These are phyloP conservation scores for Eupithecia tripunctaria DNA, from an alignment of 2,888 invertebrate genomes.

Conservation along the genomic window DNA sequence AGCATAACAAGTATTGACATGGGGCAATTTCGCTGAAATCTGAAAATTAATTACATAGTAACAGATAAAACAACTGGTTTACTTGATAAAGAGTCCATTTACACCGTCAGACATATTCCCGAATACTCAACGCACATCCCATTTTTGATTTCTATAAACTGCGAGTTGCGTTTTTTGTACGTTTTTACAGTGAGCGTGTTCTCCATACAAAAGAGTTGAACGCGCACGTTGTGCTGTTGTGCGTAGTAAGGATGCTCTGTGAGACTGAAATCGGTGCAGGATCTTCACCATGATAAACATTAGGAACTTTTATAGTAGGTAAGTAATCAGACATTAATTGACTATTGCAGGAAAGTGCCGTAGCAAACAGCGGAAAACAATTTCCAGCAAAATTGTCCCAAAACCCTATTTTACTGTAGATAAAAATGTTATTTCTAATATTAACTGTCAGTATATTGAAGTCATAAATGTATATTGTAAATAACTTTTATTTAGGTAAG, in stretches of 20 bases:
- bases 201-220: slow-evolving; percentile 26
- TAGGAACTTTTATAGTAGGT: slow-evolving; percentile 35
- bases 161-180: not conserved
- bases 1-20: slow-evolving; percentile 74
- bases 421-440: slow-evolving; percentile 77
- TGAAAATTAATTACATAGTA: slow-evolving; percentile 4
- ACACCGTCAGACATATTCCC: not conserved
- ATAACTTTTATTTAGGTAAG: slow-evolving; percentile 80
- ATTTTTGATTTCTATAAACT: not conserved
- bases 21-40: slow-evolving; percentile 60
- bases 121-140: not conserved
- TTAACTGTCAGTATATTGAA: slow-evolving; percentile 78
- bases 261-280: not conserved
- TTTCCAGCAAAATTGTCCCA: slow-evolving; percentile 61
- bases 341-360: slow-evolving; percentile 21
- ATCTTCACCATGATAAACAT: slow-evolving; percentile 14
- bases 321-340: slow-evolving; percentile 18
- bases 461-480: slow-evolving; percentile 81
- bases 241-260: not conserved
- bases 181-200: not conserved
- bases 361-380: slow-evolving; percentile 29
- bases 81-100: slow-evolving; percentile 11
- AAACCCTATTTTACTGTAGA: slow-evolving; percentile 73
- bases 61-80: slow-evolving; percentile 16
- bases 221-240: slow-evolving; percentile 14